phyloP scores from a whole-genome alignment of 1,140 invertebrate species.

The Habropoda laboriosa region DNA sequence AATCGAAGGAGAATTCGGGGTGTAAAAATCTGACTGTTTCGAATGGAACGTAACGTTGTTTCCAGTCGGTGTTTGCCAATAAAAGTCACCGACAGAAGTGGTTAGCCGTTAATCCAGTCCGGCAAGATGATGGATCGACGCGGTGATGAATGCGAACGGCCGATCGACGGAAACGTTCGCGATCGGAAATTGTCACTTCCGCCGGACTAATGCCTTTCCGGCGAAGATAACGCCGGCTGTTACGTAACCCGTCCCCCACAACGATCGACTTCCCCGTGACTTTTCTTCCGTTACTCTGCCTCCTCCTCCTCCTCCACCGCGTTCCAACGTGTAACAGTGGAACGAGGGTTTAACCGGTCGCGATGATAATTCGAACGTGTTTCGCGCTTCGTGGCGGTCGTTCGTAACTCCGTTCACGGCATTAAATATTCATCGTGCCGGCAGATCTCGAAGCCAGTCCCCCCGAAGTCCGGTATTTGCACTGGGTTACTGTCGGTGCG shows the following conservation, averaged over 20 bases:
- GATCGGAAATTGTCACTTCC: constrained; percentile 75
- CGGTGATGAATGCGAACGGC: constrained; percentile 67
- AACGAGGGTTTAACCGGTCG: neutral
- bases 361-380: constrained; percentile 9
- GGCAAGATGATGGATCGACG: constrained; percentile 53
- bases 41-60: constrained; percentile 6
- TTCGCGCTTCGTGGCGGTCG: neutral
- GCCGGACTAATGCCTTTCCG: constrained; percentile 69
- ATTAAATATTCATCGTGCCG: constrained; percentile 36
- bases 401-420: neutral
- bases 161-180: constrained; percentile 70
- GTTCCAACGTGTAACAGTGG: no score
- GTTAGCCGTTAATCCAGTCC: constrained; percentile 53
- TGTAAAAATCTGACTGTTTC: no score
- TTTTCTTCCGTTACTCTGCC: no score
- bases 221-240: constrained; percentile 60
- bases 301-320: no score
- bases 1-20: no score
- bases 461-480: constrained; percentile 17
- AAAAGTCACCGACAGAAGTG: constrained; percentile 30
- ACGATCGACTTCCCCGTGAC: constrained; percentile 5
- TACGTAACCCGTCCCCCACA: neutral
- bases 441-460: neutral
- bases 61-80: constrained; percentile 14
- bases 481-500: neutral